Percentiles rank a stretch among this genome's conserved stretches.
These are phyloP conservation scores for Drosophila melanica DNA, from an alignment of 1,140 invertebrate species.

Conservation along the genomic window DNA sequence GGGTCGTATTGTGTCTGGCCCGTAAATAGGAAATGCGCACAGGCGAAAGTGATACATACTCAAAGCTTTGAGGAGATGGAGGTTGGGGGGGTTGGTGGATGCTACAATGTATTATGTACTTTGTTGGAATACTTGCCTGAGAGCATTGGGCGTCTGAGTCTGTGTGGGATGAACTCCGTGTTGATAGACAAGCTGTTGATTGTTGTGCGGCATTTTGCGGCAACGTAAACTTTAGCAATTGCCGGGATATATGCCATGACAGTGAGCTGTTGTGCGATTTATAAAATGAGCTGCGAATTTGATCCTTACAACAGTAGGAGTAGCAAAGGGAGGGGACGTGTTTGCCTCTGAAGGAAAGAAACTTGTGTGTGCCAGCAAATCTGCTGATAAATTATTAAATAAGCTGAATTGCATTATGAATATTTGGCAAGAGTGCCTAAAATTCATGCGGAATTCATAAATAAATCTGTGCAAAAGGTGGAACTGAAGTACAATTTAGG, in stretches of 20 bases:
- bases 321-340: background rate
- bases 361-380: constrained; percentile 16
- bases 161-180: background rate
- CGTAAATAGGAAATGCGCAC: constrained; percentile 37
- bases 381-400: background rate
- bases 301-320: background rate
- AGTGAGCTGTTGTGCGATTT: constrained; percentile 7
- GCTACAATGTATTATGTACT: constrained; percentile 27
- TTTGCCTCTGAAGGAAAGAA: constrained; percentile 1
- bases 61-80: constrained; percentile 5
- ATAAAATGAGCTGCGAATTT: constrained; percentile 8
- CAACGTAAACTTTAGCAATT: constrained; percentile 18
- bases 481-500: background rate
- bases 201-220: constrained; percentile 41
- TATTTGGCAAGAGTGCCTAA: background rate
- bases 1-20: constrained; percentile 4
- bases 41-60: constrained; percentile 71
- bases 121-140: background rate
- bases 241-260: constrained; percentile 12
- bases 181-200: constrained; percentile 58
- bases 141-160: background rate
- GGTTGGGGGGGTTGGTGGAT: background rate
- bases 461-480: too few relatives aligned
- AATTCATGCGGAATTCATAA: background rate
- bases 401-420: background rate